These are phyloP conservation scores for Ichneumoninae sp. DNA, from an alignment of 2,888 invertebrate genomes.

Conservation along the genomic window DNA sequence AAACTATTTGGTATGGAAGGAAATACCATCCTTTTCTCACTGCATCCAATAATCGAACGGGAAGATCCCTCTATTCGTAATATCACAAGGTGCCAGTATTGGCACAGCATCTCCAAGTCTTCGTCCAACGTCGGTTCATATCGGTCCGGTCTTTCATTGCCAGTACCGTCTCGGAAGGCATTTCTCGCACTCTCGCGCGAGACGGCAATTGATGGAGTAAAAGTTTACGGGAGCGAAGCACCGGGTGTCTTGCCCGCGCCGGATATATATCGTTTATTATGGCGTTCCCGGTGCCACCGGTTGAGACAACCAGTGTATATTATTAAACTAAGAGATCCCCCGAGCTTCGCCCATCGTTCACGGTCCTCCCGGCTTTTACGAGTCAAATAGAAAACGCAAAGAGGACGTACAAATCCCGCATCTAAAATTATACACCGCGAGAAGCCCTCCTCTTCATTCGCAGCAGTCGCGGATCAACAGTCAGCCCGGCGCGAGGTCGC, in stretches of 20 bases:
- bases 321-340: slow-evolving; percentile 73
- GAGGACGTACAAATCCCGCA: slow-evolving; percentile 39
- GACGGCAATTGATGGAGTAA: slow-evolving; percentile 43
- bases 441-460: slow-evolving; percentile 32
- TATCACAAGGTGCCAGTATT: not conserved
- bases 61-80: not conserved
- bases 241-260: not conserved
- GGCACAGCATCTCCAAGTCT: too few species aligned
- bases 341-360: slow-evolving; percentile 14
- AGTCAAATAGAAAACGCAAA: slow-evolving; percentile 54
- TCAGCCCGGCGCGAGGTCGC: not conserved
- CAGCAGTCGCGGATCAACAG: slow-evolving; percentile 45
- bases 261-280: slow-evolving; percentile 75
- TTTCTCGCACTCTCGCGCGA: not conserved
- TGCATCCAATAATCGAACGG: not conserved
- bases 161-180: too few species aligned
- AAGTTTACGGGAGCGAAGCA: slow-evolving; percentile 28
- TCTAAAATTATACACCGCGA: slow-evolving; percentile 60
- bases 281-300: slow-evolving; percentile 72
- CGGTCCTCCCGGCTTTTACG: slow-evolving; percentile 19
- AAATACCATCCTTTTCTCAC: too few species aligned
- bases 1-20: too few species aligned
- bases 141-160: not conserved
- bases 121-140: not conserved
- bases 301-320: slow-evolving; percentile 76